Evolutionary conservation across 1,140 invertebrate species (phyloP).

Genomic region (Phenacoccus solenopsis): DNA sequence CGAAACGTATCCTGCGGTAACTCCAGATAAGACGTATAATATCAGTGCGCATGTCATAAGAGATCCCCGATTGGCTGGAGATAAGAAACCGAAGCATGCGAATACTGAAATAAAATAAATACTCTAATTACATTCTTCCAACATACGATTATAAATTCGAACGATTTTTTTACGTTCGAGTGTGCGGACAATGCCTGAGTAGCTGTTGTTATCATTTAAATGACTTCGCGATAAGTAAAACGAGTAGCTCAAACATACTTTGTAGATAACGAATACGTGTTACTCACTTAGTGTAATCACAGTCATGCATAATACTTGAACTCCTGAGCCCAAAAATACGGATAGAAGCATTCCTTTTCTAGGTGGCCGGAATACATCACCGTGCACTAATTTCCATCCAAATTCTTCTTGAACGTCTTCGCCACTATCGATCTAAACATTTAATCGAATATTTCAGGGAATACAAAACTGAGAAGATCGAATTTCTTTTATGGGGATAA

Average conservation of each 20-base stretch:
- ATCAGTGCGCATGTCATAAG: slow-evolving; percentile 96
- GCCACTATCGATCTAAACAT: slow-evolving; percentile 71
- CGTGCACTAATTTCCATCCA: slow-evolving; percentile 96
- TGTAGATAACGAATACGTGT: too few species aligned
- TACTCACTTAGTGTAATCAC: slow-evolving; percentile 49
- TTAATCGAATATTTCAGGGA: slow-evolving; percentile 22
- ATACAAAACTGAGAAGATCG: background rate
- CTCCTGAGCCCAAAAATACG: slow-evolving; percentile 85
- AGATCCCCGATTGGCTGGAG: slow-evolving; percentile 93
- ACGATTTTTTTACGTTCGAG: too few species aligned
- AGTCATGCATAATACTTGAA: slow-evolving; percentile 75
- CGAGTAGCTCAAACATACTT: too few species aligned
- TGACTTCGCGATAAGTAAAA: too few species aligned
- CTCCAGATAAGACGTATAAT: slow-evolving; percentile 87
- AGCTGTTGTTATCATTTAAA: too few species aligned
- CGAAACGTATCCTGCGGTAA: slow-evolving; percentile 89
- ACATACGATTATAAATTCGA: too few species aligned
- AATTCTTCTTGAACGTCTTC: slow-evolving; percentile 87
- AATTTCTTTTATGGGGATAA: slow-evolving; percentile 19
- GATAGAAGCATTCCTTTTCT: slow-evolving; percentile 91
- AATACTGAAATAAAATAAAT: slow-evolving; percentile 70
- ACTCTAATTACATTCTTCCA: too few species aligned
- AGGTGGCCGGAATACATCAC: slow-evolving; percentile 88
- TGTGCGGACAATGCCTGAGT: too few species aligned
- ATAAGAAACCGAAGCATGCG: slow-evolving; percentile 94